A percentile compares a stretch with the other conserved stretches of the same genome.
phyloP scores from a whole-genome alignment of 2,113 vertebrate species.

The Cyprinodon brontotheroides region DNA sequence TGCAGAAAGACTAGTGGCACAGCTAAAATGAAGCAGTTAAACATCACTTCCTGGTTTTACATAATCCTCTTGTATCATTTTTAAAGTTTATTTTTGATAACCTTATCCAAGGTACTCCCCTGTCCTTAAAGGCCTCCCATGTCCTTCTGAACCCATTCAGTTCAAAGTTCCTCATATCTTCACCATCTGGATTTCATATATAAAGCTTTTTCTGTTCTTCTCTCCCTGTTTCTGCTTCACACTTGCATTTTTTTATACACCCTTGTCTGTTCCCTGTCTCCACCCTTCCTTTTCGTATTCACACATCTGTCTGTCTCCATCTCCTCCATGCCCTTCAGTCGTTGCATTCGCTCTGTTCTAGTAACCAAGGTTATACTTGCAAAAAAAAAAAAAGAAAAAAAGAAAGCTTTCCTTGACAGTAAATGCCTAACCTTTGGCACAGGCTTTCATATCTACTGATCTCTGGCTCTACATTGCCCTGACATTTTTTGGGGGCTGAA shows the following conservation, averaged over 20 bases:
- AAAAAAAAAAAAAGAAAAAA: slow-evolving; percentile 17
- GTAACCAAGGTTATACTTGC: slow-evolving; percentile 24
- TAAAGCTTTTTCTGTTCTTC: slow-evolving; percentile 42
- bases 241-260: slow-evolving; percentile 10
- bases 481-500: slow-evolving; percentile 25
- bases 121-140: neutral
- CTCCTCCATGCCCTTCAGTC: slow-evolving; percentile 5
- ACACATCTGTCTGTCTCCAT: slow-evolving; percentile 34
- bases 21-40: neutral
- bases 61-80: neutral
- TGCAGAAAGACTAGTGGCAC: neutral
- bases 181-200: slow-evolving; percentile 1
- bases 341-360: neutral
- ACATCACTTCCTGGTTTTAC: neutral
- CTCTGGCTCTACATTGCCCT: slow-evolving; percentile 11
- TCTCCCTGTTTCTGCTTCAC: slow-evolving; percentile 33
- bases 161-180: neutral
- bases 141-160: neutral
- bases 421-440: slow-evolving; percentile 32
- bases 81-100: neutral
- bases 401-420: slow-evolving; percentile 35
- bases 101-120: neutral
- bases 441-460: neutral
- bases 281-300: slow-evolving; percentile 34
- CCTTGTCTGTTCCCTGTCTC: slow-evolving; percentile 13